These are phyloP conservation scores for Ophiothrix spiculata DNA, from an alignment of 35 echinoderm and acorn worm genomes.

Conservation along the genomic window DNA sequence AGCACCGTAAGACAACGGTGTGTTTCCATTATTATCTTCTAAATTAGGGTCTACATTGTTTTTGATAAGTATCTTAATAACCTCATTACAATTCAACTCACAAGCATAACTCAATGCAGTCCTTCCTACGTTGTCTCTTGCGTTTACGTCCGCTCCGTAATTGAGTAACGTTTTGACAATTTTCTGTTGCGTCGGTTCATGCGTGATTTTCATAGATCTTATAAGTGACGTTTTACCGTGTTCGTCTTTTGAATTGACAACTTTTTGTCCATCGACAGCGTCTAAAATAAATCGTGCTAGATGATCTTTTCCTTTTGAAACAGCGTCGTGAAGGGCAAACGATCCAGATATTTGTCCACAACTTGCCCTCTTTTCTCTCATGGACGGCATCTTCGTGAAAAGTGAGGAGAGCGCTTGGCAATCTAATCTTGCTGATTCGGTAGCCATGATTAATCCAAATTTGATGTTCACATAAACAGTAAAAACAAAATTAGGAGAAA, in stretches of 20 bases:
- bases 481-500: no score
- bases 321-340: conserved; percentile 76
- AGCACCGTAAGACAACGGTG: conserved; percentile 65
- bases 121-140: conserved; percentile 74
- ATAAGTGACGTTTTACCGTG: conserved; percentile 95
- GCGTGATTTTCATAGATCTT: conserved; percentile 58
- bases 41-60: conserved; percentile 94
- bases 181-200: conserved; percentile 36
- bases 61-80: conserved; percentile 59
- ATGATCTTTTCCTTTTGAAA: conserved; percentile 88
- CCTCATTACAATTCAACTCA: conserved; percentile 67
- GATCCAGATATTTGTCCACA: conserved; percentile 80
- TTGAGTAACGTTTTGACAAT: conserved; percentile 58
- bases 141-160: conserved; percentile 75
- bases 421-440: neutral
- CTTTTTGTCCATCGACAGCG: conserved; percentile 64
- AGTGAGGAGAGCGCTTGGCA: conserved; percentile 22
- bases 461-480: no score
- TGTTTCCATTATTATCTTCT: conserved; percentile 87
- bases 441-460: no score
- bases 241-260: conserved; percentile 67
- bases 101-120: conserved; percentile 89
- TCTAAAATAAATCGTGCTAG: conserved; percentile 89
- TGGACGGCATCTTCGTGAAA: conserved; percentile 51
- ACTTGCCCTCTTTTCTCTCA: conserved; percentile 48